These are phyloP conservation scores for Protobothrops flavoviridis DNA, from an alignment of 2,113 vertebrate species.

Conservation along the genomic window DNA sequence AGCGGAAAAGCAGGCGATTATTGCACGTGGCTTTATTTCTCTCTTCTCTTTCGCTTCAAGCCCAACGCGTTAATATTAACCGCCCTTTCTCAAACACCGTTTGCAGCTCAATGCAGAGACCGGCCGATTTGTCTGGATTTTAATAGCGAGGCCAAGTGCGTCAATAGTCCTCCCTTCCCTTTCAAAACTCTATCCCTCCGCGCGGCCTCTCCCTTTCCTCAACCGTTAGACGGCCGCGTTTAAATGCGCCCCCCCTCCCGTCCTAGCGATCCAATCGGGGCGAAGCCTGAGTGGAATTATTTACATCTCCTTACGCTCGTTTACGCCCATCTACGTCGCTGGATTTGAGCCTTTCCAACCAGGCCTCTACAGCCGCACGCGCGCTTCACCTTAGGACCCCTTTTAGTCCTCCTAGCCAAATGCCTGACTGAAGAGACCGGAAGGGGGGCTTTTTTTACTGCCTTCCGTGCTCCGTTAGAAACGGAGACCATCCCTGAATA, in stretches of 20 bases:
- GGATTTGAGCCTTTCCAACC: constrained; percentile 25
- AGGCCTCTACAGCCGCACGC: constrained; percentile 52
- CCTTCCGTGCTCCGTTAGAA: rapidly evolving
- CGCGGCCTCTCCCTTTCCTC: too few relatives aligned
- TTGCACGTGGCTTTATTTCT: neutral
- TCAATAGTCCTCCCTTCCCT: neutral
- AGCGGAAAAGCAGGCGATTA: neutral
- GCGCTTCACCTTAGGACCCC: constrained; percentile 42
- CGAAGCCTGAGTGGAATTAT: neutral
- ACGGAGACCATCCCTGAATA: rapidly evolving
- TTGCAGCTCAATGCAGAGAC: neutral
- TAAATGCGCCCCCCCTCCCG: rapidly evolving
- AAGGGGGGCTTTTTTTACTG: rapidly evolving
- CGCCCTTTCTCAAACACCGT: neutral
- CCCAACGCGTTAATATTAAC: neutral
- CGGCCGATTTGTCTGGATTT: neutral
- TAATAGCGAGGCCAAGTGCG: neutral
- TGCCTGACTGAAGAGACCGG: constrained; percentile 33
- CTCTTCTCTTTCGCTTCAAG: neutral
- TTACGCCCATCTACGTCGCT: too few relatives aligned
- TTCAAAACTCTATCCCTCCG: neutral
- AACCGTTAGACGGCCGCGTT: neutral
- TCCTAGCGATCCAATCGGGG: neutral
- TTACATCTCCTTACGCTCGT: rapidly evolving
- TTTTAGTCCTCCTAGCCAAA: rapidly evolving